Percentiles rank a stretch among this genome's conserved stretches.
Conservation (phyloP, 2,797 vertebrate species). For the Eremophila alpestris region DNA sequence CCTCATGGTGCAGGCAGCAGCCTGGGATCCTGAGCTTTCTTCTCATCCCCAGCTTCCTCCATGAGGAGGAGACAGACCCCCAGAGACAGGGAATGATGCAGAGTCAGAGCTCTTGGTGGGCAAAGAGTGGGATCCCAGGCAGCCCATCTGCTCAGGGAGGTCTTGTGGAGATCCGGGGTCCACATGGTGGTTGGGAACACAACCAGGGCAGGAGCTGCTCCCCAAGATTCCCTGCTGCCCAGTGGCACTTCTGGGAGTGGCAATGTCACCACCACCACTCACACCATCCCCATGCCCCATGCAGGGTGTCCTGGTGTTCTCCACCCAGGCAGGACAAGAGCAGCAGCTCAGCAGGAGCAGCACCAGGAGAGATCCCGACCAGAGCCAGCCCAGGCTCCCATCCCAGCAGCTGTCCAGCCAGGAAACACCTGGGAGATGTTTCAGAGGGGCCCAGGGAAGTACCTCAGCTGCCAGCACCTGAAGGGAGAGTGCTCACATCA, state of each 20-base stretch:
- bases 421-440: not conserved
- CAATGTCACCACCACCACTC: not conserved
- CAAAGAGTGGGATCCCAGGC: not conserved
- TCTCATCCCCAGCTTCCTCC: not conserved
- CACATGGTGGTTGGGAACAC: fast-evolving
- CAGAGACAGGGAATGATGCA: not conserved
- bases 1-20: not conserved
- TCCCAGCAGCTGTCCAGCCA: not conserved
- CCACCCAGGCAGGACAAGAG: not conserved
- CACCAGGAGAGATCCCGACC: not conserved
- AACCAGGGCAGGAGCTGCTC: not conserved
- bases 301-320: not conserved
- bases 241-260: not conserved
- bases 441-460: not conserved
- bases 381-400: not conserved
- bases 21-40: not conserved
- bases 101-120: not conserved
- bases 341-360: not conserved
- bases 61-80: not conserved
- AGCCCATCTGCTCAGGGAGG: not conserved
- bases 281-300: fast-evolving
- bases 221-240: not conserved
- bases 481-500: not conserved
- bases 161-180: not conserved
- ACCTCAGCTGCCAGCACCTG: not conserved